Conservation (phyloP, 92 coral and sea anemone species). For the Montipora capitata region DNA sequence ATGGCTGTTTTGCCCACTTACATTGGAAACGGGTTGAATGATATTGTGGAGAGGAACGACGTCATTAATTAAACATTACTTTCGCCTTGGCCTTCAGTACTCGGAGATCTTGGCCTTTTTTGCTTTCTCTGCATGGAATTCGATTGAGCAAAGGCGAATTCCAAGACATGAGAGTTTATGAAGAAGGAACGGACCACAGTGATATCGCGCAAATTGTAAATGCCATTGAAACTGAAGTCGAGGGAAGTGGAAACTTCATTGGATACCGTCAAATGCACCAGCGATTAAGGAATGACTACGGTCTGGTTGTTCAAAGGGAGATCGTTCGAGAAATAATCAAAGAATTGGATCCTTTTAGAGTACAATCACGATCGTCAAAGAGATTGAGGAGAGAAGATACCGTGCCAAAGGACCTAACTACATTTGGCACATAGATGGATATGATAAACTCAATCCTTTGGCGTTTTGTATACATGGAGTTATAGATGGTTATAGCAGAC, state of each 20-base stretch:
- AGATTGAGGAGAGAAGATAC: too few species aligned
- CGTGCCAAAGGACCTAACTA: too few species aligned
- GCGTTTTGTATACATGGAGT: constrained; percentile 43
- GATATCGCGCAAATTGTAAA: constrained; percentile 1
- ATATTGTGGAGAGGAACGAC: constrained; percentile 27
- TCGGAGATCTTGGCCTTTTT: background rate
- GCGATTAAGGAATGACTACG: background rate
- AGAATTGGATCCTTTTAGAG: constrained; percentile 51
- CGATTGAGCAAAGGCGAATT: constrained; percentile 28
- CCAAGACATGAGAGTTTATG: constrained; percentile 5
- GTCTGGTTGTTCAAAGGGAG: constrained; percentile 15
- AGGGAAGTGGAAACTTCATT: constrained; percentile 30
- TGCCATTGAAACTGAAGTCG: constrained; percentile 26
- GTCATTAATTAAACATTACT: constrained; percentile 19
- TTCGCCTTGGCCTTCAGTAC: too few species aligned
- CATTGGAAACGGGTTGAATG: too few species aligned
- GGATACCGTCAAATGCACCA: constrained; percentile 45
- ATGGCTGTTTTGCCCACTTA: constrained; percentile 14
- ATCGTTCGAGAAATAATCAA: constrained; percentile 36
- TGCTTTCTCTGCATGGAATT: constrained; percentile 41
- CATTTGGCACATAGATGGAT: background rate
- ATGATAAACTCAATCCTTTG: constrained; percentile 19
- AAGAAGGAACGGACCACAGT: constrained; percentile 21
- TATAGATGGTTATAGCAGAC: constrained; percentile 56
- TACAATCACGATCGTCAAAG: constrained; percentile 21